These are phyloP conservation scores for Vulpes ferrilata DNA, from an alignment of 2,113 vertebrate species.

Conservation along the genomic window DNA sequence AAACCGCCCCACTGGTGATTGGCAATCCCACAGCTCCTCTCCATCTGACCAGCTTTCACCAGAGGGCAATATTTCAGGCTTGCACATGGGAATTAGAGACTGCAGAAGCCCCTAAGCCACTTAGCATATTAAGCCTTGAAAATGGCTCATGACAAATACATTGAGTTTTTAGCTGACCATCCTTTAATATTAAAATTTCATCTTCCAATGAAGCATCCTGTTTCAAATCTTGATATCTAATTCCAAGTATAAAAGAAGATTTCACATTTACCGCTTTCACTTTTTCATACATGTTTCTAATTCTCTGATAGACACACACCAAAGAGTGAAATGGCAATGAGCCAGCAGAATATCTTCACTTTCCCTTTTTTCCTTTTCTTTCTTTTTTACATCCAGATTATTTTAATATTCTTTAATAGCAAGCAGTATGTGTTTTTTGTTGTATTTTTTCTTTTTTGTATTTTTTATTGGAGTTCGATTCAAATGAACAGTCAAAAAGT, in stretches of 20 bases:
- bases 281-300: conserved; percentile 43
- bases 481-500: conserved; percentile 50
- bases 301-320: conserved; percentile 32
- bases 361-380: not conserved
- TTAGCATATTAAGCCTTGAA: conserved; percentile 35
- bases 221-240: conserved; percentile 40
- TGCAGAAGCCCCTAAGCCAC: not conserved
- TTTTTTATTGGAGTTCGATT: too few species aligned
- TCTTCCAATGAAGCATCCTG: conserved; percentile 14
- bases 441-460: not conserved
- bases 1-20: conserved; percentile 52
- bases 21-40: conserved; percentile 50
- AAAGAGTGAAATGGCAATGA: conserved; percentile 21
- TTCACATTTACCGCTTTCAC: conserved; percentile 45
- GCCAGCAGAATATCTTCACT: conserved; percentile 5
- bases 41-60: conserved; percentile 58
- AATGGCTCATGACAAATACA: conserved; percentile 55
- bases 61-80: conserved; percentile 46
- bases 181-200: conserved; percentile 49
- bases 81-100: conserved; percentile 19
- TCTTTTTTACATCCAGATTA: not conserved
- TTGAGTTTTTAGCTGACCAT: not conserved
- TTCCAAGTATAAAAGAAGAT: conserved; percentile 40
- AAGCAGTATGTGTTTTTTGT: conserved; percentile 8
- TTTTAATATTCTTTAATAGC: conserved; percentile 2